These are phyloP conservation scores for Xylota segnis DNA, from an alignment of 2,888 invertebrate species.

Conservation along the genomic window DNA sequence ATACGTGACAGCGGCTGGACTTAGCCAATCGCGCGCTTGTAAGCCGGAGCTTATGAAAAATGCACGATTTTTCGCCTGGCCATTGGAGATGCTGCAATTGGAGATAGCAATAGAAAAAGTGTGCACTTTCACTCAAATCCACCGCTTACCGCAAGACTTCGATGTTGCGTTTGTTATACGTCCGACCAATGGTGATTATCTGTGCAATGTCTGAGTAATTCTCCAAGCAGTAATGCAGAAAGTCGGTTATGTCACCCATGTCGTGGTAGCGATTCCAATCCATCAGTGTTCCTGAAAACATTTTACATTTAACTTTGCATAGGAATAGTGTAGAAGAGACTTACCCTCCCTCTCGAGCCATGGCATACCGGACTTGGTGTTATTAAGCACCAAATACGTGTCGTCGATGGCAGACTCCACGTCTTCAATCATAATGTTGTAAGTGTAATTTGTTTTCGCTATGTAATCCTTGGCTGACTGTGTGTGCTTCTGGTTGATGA, in stretches of 20 bases:
- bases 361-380: constrained; percentile 85
- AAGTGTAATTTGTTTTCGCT: constrained; percentile 87
- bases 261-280: constrained; percentile 92
- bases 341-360: constrained; percentile 81
- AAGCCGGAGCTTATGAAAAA: constrained; percentile 91
- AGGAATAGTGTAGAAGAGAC: background rate
- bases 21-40: constrained; percentile 95
- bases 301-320: background rate
- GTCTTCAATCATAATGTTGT: constrained; percentile 90
- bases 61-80: constrained; percentile 86
- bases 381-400: constrained; percentile 87
- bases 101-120: background rate
- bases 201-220: constrained; percentile 90
- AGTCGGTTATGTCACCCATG: constrained; percentile 88
- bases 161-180: constrained; percentile 90
- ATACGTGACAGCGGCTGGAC: constrained; percentile 91
- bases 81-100: constrained; percentile 88
- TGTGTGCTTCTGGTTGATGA: constrained; percentile 86
- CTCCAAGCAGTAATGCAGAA: constrained; percentile 88
- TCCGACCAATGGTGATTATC: constrained; percentile 89
- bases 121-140: background rate
- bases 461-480: constrained; percentile 87
- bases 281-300: constrained; percentile 83
- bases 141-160: constrained; percentile 86
- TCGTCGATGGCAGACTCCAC: constrained; percentile 90